Conservation (phyloP, 2,888 invertebrate genomes). For the Drosophila atroscutellata region DNA sequence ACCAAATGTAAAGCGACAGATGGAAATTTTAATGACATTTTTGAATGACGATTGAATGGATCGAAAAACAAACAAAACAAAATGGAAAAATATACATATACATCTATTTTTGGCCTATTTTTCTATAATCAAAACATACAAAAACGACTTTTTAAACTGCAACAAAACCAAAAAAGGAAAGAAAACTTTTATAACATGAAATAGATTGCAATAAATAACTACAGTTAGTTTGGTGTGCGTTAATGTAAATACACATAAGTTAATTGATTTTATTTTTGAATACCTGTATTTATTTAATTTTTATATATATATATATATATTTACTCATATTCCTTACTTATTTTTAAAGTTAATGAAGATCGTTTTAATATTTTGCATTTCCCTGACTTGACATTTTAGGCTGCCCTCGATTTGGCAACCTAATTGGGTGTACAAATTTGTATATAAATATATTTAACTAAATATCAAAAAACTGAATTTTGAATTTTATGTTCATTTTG, state of each 20-base stretch:
- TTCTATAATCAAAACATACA: constrained; percentile 68
- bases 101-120: constrained; percentile 83
- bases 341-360: constrained; percentile 40
- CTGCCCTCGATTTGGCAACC: constrained; percentile 40
- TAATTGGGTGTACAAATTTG: constrained; percentile 72
- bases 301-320: constrained; percentile 2
- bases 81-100: constrained; percentile 64
- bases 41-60: constrained; percentile 56
- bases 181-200: constrained; percentile 53
- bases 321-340: constrained; percentile 9
- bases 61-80: constrained; percentile 40
- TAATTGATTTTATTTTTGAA: constrained; percentile 20
- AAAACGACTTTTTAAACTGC: constrained; percentile 61
- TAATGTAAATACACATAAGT: constrained; percentile 57
- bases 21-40: constrained; percentile 69
- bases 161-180: constrained; percentile 39
- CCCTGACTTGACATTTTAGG: constrained; percentile 27
- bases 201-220: constrained; percentile 23
- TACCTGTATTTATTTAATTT: constrained; percentile 6
- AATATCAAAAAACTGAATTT: constrained; percentile 33
- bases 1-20: constrained; percentile 55
- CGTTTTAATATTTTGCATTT: constrained; percentile 35
- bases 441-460: constrained; percentile 60
- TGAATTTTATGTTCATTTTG: constrained; percentile 30
- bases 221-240: constrained; percentile 44